Conservation (phyloP, 2,888 invertebrate genomes). For the Andrena haemorrhoa region DNA sequence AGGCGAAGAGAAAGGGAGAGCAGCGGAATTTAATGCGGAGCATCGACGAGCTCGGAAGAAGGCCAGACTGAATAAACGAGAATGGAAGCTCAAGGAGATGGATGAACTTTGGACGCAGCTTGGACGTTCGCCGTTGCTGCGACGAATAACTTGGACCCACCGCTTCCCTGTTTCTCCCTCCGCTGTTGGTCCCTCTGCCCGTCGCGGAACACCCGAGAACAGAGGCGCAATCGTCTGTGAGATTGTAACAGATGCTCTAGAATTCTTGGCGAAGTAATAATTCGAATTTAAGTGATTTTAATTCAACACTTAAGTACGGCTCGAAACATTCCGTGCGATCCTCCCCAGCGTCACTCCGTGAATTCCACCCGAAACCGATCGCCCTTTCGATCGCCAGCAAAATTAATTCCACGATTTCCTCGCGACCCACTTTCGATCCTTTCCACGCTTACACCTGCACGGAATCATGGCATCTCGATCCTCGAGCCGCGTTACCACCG, state of each 20-base stretch:
- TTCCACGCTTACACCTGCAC: conserved; percentile 2
- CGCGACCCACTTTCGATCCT: conserved; percentile 25
- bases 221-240: neutral
- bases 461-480: conserved; percentile 7
- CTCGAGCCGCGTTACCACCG: neutral
- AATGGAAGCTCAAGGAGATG: conserved; percentile 57
- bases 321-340: neutral
- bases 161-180: neutral
- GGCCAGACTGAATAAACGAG: conserved; percentile 63
- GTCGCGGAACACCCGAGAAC: neutral
- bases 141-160: conserved; percentile 6
- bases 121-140: conserved; percentile 2
- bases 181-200: neutral
- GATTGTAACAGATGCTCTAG: neutral
- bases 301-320: too few relatives aligned
- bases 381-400: conserved; percentile 25
- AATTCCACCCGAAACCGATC: conserved; percentile 40
- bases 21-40: conserved; percentile 62
- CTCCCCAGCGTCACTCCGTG: neutral
- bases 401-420: conserved; percentile 38
- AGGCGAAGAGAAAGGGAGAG: conserved; percentile 20
- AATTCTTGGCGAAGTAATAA: neutral
- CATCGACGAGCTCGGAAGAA: conserved; percentile 61
- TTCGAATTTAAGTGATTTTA: too few relatives aligned
- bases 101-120: conserved; percentile 57